Base-by-base conservation (phyloP, 2,888 invertebrate species). In the Aphidius colemani region DNA sequence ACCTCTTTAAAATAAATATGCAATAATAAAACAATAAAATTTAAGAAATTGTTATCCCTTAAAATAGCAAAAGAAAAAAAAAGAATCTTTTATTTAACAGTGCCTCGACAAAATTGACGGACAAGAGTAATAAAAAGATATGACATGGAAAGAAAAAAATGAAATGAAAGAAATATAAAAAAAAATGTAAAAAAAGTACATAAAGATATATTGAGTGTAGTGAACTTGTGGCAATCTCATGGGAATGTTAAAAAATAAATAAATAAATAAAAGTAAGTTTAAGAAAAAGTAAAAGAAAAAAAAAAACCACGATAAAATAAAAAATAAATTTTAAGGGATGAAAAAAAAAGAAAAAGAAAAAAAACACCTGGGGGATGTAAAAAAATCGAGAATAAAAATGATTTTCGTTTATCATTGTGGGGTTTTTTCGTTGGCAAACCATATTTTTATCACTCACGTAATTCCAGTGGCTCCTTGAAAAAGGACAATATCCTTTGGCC, bases 391-490 rank as follows among this genome's bases (percentile, higher is more conserved):
- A 10, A 43, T 11, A 6, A 13, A 10, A 56, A 56, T 45, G 53
- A 40, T 30, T n/a, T 57, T n/a, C 39, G 30, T 18, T 59, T 6
- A 44, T 59, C 41, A 44, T 41, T 41, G 59, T 41, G 49, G 59
- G 39, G 59, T 41, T 60, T 30, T 30, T 30, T 30, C 53, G 60
- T 45, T 53, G 60, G 51, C 53, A 53, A 61, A 46, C 53, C 53
- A 53, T 44, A 53, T 53, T 30, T 46, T 61, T 61, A 53, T 61
- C 61, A 61, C 53, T 40, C 61, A 53, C 61, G 46, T 61, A 53
- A 61, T 61, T 46, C 53, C 40, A 40, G 45, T 11, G 53, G 53
- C 61, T 61, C 9, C 45, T 56, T 11, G 44, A 45, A 7, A 18
- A 11, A 45, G 45, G 30, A 60, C 44, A 39, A 7, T 13, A 60